A percentile compares a stretch with the other conserved stretches of the same genome.
Conservation (phyloP, 2,888 invertebrate genomes). For the Latheticus oryzae region DNA sequence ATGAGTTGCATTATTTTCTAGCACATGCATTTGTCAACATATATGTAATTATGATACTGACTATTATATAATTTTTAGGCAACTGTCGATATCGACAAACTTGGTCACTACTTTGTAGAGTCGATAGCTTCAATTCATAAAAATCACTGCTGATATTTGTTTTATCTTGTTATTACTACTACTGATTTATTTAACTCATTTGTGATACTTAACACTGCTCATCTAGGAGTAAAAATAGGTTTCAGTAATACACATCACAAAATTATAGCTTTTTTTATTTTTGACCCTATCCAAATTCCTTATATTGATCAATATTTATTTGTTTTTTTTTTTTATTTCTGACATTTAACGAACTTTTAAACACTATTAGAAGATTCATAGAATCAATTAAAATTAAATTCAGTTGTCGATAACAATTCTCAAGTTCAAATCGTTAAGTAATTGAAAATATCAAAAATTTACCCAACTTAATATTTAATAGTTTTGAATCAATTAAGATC, state of each 20-base stretch:
- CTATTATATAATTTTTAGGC: conserved; percentile 43
- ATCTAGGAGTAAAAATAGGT: conserved; percentile 58
- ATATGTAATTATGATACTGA: conserved; percentile 16
- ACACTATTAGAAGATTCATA: too few relatives aligned
- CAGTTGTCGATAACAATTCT: too few relatives aligned
- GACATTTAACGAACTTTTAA: too few relatives aligned
- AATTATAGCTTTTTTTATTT: conserved; percentile 37
- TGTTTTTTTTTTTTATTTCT: too few relatives aligned
- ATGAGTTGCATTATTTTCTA: conserved; percentile 29
- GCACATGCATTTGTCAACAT: conserved; percentile 44
- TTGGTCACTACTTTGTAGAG: conserved; percentile 48
- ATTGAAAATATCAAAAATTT: too few relatives aligned
- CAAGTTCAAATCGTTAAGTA: too few relatives aligned
- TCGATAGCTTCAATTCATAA: conserved; percentile 52
- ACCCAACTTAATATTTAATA: too few relatives aligned
- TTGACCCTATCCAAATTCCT: conserved; percentile 17
- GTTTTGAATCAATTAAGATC: too few relatives aligned
- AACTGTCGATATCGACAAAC: conserved; percentile 48
- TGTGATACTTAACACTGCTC: conserved; percentile 61
- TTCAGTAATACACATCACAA: conserved; percentile 57
- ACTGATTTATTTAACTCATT: conserved; percentile 55
- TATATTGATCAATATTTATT: too few relatives aligned
- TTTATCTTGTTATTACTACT: conserved; percentile 48
- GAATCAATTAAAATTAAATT: too few relatives aligned
- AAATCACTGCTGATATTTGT: conserved; percentile 51